Evolutionary conservation across 2,113 vertebrate genomes (phyloP), one percentile per base, ranked within the genome.

Genomic region (Heterotilapia buettikoferi): DNA sequence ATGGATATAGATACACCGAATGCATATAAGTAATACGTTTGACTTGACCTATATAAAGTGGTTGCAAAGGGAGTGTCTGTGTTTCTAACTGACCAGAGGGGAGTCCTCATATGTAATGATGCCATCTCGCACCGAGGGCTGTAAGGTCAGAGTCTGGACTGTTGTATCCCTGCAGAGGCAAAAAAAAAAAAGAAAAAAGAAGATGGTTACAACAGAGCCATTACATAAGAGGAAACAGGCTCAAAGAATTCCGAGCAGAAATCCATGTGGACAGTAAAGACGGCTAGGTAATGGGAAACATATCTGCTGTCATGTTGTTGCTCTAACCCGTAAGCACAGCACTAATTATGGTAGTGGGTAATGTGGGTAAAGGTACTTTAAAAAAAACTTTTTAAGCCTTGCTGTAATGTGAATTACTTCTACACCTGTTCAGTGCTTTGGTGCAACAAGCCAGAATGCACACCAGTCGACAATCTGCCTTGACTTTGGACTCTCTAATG

Each of bases 101-200:
- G 99, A 99, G 93, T 99, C 99, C 94, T 99, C 99, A 73, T 99
- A 99, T 1, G 96, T 93, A 90, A 99, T 99, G 90, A 98, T 95
- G 71, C 99, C 99, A 6, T 98, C 97, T 92, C 96, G 97, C 85
- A 99, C 98, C 7, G 98, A 98, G 57, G 99, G 98, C 93, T 99
- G 99, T 54, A 99, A 94, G 5, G 98, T 99, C 90, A 99, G 96
- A 18, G 97, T 98, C 95, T 99, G 99, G 26, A 99, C 98, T 0
- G 99, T 99, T 3, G 98, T 99, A 86, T 99, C 98, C 89, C 98
- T 99, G 94, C 76, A 73, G 16, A 29, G 68, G 26, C 91, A 76
- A 16, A 83, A 82, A 0, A 56, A 59, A 3, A 54, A 33, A 31
- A 8, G 7, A 18, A 38, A 8, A 54, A 47, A 19, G 5, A 18